Percentiles rank a stretch among this genome's conserved stretches.
Conservation (phyloP, 2,797 vertebrate species). For the Hypotaenidia philippensis region DNA sequence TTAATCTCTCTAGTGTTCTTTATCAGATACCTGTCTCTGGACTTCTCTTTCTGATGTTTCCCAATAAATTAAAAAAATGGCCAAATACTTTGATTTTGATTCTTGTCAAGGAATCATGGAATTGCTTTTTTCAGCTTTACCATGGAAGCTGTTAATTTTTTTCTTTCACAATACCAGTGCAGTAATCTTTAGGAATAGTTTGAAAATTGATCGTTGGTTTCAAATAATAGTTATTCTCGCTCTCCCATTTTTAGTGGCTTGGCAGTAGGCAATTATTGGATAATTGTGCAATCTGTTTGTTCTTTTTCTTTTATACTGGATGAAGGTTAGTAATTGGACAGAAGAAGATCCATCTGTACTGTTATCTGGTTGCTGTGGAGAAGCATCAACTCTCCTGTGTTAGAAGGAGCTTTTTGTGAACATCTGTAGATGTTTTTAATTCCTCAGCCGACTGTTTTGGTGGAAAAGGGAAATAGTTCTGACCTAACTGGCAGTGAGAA, state of each 20-base stretch:
- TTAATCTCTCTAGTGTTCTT: neutral
- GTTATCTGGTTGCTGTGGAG: neutral
- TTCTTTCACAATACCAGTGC: neutral
- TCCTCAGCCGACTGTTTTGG: neutral
- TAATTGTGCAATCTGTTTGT: neutral
- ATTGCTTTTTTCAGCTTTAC: neutral
- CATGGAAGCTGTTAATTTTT: neutral
- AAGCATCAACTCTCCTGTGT: neutral
- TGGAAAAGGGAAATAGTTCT: neutral
- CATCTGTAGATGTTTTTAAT: constrained; percentile 1
- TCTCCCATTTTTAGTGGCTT: neutral
- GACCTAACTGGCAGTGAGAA: neutral
- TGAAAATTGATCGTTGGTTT: neutral
- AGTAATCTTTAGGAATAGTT: neutral
- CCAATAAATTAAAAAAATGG: neutral
- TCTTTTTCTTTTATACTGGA: neutral
- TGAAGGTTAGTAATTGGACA: neutral
- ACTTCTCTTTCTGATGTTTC: neutral
- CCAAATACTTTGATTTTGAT: neutral
- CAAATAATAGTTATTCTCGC: neutral
- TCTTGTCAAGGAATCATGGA: neutral
- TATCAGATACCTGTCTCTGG: neutral
- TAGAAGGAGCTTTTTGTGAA: neutral
- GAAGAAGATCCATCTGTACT: neutral
- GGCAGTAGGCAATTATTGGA: neutral